Base-by-base conservation (phyloP, 92 coral and sea anemone genomes). In the Siderastrea siderea region DNA sequence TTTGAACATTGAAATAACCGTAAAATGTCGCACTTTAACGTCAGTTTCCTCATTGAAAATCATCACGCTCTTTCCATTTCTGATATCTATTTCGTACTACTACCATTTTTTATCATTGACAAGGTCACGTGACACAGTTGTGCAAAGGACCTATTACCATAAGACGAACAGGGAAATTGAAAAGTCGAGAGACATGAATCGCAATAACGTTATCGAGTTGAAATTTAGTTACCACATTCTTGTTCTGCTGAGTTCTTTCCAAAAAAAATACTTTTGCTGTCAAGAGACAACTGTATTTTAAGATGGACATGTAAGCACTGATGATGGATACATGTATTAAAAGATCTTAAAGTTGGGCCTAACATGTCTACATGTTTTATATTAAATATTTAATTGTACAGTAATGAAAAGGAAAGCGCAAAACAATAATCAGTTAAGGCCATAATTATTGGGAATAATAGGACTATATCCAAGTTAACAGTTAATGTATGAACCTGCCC, bases 151-250 rank as follows among this genome's bases (percentile, higher is more conserved):
- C 38, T 26, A 50, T 82, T 82, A 82, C 11, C 50, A 54, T 54
- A 45, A 44, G 76, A 68, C 51, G 76, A 81, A 51, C 65, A 46
- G 72, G 49, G 76, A 53, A 53, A 53, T 53, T 53, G 1, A 53
- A 53, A 53, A 53, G 10, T 53, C 57, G 2, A 53, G 57, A 53
- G 10, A 53, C 3, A 53, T 2, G 57, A 53, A 53, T 53, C 57
- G 6, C 57, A 16, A 83, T 82, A 71, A 82, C 26, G 71, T 83
- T 51, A 72, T 83, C 79, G 57, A 83, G 79, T 83, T 83, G 87
- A 72, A 83, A 72, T 83, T 83, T 83, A 71, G 78, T 71, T n/a
- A n/a, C n/a, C n/a, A n/a, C n/a, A n/a, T n/a, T n/a, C n/a, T n/a
- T n/a, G n/a, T n/a, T n/a, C n/a, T n/a, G n/a, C n/a, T n/a, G n/a